Evolutionary conservation across 2,113 vertebrate genomes (phyloP).

Genomic region (Odocoileus hemionus): DNA sequence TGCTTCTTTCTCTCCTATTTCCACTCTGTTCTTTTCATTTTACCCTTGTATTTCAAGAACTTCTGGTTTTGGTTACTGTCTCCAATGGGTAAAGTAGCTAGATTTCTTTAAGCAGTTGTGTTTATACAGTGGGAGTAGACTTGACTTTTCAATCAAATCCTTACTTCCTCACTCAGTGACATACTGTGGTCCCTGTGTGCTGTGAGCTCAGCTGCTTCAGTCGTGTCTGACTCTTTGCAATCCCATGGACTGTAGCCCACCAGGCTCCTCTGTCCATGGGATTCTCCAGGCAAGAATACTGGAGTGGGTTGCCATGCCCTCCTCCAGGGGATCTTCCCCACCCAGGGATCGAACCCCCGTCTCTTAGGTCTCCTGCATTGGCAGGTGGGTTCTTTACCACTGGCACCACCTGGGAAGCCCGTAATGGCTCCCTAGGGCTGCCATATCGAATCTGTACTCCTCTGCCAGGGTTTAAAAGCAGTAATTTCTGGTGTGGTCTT

Average conservation of each 20-base stretch:
- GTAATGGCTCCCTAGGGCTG: neutral
- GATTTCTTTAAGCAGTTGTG: neutral
- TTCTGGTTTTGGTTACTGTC: neutral
- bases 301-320: neutral
- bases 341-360: neutral
- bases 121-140: neutral
- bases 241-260: neutral
- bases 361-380: neutral
- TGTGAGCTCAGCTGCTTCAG: neutral
- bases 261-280: neutral
- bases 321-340: neutral
- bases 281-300: neutral
- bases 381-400: neutral
- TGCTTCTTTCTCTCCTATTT: neutral
- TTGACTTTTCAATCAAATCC: slow-evolving; percentile 10
- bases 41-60: neutral
- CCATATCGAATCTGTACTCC: neutral
- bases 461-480: neutral
- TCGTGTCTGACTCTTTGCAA: neutral
- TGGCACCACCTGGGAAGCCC: neutral
- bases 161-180: neutral
- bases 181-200: neutral
- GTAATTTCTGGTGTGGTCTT: neutral
- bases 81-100: neutral
- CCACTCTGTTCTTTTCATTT: neutral